Conservation (phyloP, 2,797 vertebrate species). For the Scolopax bukidnonensis region DNA sequence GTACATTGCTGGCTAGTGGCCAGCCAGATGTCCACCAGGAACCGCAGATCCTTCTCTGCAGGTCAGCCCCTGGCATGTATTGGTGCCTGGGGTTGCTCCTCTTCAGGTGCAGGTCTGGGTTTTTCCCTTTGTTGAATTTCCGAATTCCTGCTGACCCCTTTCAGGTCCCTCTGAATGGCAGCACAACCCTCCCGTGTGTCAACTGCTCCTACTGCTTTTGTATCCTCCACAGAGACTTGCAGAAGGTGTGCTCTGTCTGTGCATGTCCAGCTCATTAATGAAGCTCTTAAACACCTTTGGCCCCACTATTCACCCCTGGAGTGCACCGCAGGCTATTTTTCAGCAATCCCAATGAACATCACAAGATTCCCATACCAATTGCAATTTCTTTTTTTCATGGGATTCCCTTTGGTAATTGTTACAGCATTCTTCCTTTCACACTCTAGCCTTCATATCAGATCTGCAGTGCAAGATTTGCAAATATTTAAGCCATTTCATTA, state of each 20-base stretch:
- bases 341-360: neutral
- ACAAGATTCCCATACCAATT: neutral
- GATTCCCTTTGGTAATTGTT: neutral
- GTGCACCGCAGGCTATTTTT: rapidly evolving
- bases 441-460: neutral
- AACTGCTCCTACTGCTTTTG: rapidly evolving
- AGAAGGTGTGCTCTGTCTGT: neutral
- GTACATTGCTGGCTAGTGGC: rapidly evolving
- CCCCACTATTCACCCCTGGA: rapidly evolving
- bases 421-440: neutral
- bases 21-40: neutral
- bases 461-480: neutral
- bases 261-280: rapidly evolving
- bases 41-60: neutral
- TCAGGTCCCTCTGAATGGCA: neutral
- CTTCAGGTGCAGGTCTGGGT: rapidly evolving
- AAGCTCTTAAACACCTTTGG: rapidly evolving
- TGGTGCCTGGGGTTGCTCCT: neutral
- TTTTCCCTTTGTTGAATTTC: neutral
- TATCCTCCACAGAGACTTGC: rapidly evolving
- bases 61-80: rapidly evolving
- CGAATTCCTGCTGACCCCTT: rapidly evolving
- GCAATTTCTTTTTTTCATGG: neutral
- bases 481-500: neutral
- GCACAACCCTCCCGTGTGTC: neutral